Evolutionary conservation across 2,797 vertebrate genomes (phyloP), one percentile per base, ranked within the genome.

Genomic region (Notolabrus celidotus): DNA sequence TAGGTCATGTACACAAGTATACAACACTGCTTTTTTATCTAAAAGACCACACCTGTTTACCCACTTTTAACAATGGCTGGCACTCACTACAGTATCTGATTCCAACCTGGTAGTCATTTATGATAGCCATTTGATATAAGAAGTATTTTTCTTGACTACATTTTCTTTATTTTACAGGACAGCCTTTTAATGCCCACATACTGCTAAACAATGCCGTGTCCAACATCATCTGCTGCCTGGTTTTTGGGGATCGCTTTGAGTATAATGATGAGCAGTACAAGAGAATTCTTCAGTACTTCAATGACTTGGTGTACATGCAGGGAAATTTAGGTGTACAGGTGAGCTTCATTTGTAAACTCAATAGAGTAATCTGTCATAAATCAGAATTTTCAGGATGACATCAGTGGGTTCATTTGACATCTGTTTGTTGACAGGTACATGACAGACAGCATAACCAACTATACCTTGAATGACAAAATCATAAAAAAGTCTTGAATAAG

Each of bases 221-320:
- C 27, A 93, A 92, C 68, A 63, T 91, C 56, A 91, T 93, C 75
- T 91, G 86, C 71, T 86, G 77, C 63, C 59, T 93, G 86, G 85
- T 89, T 67, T 90, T 93, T 74, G 91, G 90, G 8, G 68, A 80
- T 4, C 88, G 89, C 17, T 90, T 83, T 61, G 89, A 93, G 10
- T 93, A 93, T 74, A 78, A 10, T 10, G 88, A 92, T 46, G 2
- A 65, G 53, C 33, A 80, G 41, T 79, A 75, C 25, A 64, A 84
- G 57, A 0, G 0, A 0, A 74, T 90, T 59, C 81, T 91, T 54
- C 4, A 60, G 5, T 5, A 10, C 8, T 47, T 92, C 2, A 74
- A 25, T 7, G 80, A 92, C 5, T 0, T 73, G 0, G 0, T 88
- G 1, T 8, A 20, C 25, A 20, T 88, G 36, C 27, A 91, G 41